These are phyloP conservation scores for Aplidium turbinatum DNA, from an alignment of 23 tunicate genomes.

Conservation along the genomic window DNA sequence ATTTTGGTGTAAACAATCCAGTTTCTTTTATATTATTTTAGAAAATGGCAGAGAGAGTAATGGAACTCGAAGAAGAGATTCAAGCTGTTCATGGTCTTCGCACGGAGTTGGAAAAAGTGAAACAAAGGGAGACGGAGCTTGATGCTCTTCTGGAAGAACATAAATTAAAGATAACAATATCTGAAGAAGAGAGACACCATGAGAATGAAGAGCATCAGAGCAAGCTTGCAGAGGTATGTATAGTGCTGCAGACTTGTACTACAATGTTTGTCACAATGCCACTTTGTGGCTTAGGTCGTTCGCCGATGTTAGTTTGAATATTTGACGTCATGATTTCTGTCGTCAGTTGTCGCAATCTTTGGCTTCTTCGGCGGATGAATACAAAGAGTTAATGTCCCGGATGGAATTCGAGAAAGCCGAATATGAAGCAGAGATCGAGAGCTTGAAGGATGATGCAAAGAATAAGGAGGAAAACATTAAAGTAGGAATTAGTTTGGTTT, in stretches of 20 bases:
- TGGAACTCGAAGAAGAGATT: constrained; percentile 35
- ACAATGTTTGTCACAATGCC: no score
- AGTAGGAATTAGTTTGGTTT: no score
- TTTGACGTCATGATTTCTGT: no score
- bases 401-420: constrained; percentile 94
- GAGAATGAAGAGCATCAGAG: constrained; percentile 49
- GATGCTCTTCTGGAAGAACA: constrained; percentile 21
- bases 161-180: constrained; percentile 27
- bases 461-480: constrained; percentile 71
- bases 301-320: no score
- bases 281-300: no score
- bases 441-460: constrained; percentile 64
- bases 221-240: constrained; percentile 39
- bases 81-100: constrained; percentile 8
- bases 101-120: constrained; percentile 27
- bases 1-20: neutral
- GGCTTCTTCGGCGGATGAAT: constrained; percentile 48
- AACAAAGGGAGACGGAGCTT: constrained; percentile 31
- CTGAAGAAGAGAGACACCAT: constrained; percentile 57
- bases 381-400: constrained; percentile 52
- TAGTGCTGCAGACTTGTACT: no score
- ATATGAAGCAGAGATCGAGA: constrained; percentile 83
- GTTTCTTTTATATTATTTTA: neutral
- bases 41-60: constrained; percentile 34
- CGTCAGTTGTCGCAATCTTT: constrained; percentile 52